phyloP scores from a whole-genome alignment of 2,888 invertebrate species.

The Melieria picta region DNA sequence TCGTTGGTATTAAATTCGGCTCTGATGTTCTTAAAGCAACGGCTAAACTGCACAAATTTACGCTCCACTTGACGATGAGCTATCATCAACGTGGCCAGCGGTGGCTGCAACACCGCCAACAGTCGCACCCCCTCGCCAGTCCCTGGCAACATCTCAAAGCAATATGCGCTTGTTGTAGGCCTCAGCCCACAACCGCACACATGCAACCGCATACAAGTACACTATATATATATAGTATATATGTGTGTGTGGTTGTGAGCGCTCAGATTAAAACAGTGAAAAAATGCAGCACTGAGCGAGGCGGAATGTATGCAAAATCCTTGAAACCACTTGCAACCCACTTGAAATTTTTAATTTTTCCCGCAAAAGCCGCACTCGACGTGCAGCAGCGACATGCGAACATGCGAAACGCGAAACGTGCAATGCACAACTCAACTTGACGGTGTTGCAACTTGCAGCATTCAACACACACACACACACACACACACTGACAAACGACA shows the following conservation, averaged over 20 bases:
- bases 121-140: too few relatives aligned
- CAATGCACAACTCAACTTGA: slow-evolving; percentile 46
- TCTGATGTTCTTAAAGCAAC: too few relatives aligned
- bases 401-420: slow-evolving; percentile 9
- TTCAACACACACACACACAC: slow-evolving; percentile 17
- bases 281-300: not conserved
- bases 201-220: too few relatives aligned
- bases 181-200: too few relatives aligned
- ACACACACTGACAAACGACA: slow-evolving; percentile 40
- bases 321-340: slow-evolving; percentile 62
- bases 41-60: too few relatives aligned
- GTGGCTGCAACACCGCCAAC: too few relatives aligned
- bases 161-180: too few relatives aligned
- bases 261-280: slow-evolving; percentile 23
- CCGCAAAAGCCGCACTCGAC: slow-evolving; percentile 62
- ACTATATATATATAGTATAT: not conserved
- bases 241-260: not conserved
- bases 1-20: too few relatives aligned
- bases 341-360: slow-evolving; percentile 62
- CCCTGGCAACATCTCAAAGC: too few relatives aligned
- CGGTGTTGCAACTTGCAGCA: slow-evolving; percentile 12
- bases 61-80: too few relatives aligned
- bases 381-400: slow-evolving; percentile 44
- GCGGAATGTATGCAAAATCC: slow-evolving; percentile 45
- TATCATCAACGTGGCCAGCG: too few relatives aligned